phyloP scores from a whole-genome alignment of 2,888 invertebrate species.

The Xestoiulus laeticollis region DNA sequence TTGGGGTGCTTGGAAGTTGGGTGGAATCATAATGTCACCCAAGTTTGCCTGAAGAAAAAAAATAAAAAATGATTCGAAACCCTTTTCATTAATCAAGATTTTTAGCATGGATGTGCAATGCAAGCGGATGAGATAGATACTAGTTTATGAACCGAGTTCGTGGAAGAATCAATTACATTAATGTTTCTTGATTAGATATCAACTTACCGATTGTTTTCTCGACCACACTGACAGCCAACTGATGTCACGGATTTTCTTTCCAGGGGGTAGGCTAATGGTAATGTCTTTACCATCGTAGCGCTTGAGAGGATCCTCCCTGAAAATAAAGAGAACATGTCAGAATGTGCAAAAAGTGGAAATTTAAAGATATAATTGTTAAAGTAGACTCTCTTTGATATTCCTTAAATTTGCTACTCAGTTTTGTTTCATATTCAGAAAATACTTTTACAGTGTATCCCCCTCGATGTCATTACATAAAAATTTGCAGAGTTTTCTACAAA shows the following conservation, averaged over 20 bases:
- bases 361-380: too few species aligned
- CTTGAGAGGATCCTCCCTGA: slow-evolving; percentile 55
- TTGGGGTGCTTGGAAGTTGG: slow-evolving; percentile 57
- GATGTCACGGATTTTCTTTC: slow-evolving; percentile 57
- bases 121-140: background rate
- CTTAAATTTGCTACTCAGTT: too few species aligned
- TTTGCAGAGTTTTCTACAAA: too few species aligned
- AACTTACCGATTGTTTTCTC: slow-evolving; percentile 57
- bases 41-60: slow-evolving; percentile 58
- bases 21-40: slow-evolving; percentile 58
- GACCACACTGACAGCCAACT: slow-evolving; percentile 60
- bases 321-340: background rate
- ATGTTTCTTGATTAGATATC: background rate
- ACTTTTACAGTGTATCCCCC: too few species aligned
- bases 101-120: background rate
- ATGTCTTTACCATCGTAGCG: slow-evolving; percentile 58
- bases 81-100: background rate
- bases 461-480: too few species aligned
- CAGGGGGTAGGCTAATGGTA: slow-evolving; percentile 58
- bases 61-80: background rate
- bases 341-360: background rate
- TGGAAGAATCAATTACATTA: background rate
- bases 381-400: too few species aligned
- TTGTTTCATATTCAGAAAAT: too few species aligned
- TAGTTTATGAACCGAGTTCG: background rate